Evolutionary conservation across 2,797 vertebrate genomes (phyloP).

Genomic region (Scyliorhinus canicula): DNA sequence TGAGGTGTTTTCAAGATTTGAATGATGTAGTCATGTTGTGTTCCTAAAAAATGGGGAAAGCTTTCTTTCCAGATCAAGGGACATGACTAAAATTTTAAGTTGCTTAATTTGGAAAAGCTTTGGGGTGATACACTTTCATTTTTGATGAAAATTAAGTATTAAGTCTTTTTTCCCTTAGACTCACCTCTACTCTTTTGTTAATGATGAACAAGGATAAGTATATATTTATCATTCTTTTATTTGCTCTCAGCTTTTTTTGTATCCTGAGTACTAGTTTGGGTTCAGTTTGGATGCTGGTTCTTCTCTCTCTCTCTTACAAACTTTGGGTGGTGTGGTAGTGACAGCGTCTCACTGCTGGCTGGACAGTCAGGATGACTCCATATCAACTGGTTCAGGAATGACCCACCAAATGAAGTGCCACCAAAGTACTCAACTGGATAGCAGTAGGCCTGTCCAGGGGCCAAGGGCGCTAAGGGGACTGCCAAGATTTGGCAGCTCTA

Average conservation of each 20-base stretch:
- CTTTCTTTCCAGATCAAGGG: not conserved
- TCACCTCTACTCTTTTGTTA: not conserved
- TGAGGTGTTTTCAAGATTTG: not conserved
- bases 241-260: not conserved
- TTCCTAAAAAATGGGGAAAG: not conserved
- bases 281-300: not conserved
- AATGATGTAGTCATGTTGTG: not conserved
- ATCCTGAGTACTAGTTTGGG: not conserved
- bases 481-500: no score
- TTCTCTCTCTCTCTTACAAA: not conserved
- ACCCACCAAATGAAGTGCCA: no score
- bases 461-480: no score
- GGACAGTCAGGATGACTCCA: no score
- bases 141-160: not conserved
- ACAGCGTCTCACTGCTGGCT: no score
- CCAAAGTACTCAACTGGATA: no score
- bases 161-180: not conserved
- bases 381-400: no score
- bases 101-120: not conserved
- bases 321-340: not conserved
- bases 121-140: not conserved
- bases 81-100: not conserved
- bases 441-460: no score
- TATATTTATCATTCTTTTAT: not conserved
- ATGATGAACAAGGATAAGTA: not conserved